Evolutionary conservation across 2,113 vertebrate genomes (phyloP).

Genomic region (Apteryx mantelli): DNA sequence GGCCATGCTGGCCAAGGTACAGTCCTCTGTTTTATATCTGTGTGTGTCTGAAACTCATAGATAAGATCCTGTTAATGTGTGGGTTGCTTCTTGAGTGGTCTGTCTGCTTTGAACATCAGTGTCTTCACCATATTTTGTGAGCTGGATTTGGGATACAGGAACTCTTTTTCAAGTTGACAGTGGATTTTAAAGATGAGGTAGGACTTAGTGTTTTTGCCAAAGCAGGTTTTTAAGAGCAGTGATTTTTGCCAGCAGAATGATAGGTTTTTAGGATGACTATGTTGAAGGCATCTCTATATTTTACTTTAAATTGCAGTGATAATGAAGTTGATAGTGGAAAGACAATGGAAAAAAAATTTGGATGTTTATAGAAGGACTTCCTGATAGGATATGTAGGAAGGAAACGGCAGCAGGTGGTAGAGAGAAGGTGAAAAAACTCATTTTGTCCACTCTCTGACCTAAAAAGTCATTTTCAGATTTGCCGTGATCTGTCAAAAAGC

Average conservation of each 20-base stretch:
- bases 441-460: background rate
- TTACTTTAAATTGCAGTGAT: background rate
- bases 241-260: background rate
- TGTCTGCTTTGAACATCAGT: background rate
- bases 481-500: background rate
- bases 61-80: accelerated
- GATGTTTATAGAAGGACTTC: background rate
- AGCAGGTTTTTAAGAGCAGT: background rate
- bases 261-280: background rate
- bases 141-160: background rate
- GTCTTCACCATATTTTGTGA: background rate
- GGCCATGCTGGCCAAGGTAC: conserved; percentile 97
- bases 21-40: background rate
- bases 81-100: background rate
- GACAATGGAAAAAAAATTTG: background rate
- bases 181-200: background rate
- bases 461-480: background rate
- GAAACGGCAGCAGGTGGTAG: background rate
- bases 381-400: background rate
- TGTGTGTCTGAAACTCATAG: background rate
- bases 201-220: background rate
- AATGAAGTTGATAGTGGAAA: background rate
- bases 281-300: background rate
- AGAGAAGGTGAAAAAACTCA: accelerated
- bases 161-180: background rate